phyloP scores from a whole-genome alignment of 2,797 vertebrate genomes.

The Molossus molossus region DNA sequence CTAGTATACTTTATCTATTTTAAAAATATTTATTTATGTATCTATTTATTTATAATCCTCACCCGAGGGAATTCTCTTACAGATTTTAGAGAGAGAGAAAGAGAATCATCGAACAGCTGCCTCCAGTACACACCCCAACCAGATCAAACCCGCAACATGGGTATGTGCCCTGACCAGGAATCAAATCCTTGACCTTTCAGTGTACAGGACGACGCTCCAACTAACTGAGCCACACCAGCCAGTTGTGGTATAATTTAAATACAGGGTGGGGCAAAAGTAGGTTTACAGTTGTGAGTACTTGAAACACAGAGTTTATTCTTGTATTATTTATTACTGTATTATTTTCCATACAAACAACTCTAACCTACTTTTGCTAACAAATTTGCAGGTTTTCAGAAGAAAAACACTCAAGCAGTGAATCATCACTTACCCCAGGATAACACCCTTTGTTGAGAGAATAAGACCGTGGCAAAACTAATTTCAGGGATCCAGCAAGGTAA shows the following conservation, averaged over 20 bases:
- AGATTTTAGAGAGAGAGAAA: no score
- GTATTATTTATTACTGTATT: neutral
- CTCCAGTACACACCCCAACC: no score
- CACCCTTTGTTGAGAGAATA: slow-evolving; percentile 32
- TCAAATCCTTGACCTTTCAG: neutral
- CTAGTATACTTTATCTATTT: neutral
- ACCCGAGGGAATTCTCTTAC: no score
- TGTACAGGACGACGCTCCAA: neutral
- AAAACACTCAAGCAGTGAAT: slow-evolving; percentile 52
- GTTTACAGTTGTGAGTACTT: neutral
- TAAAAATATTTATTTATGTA: no score
- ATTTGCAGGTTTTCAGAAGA: slow-evolving; percentile 66
- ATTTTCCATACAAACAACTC: neutral
- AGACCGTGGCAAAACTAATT: slow-evolving; percentile 53
- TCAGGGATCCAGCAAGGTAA: slow-evolving; percentile 42
- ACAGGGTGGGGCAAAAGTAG: neutral
- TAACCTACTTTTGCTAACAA: neutral
- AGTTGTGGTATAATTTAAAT: slow-evolving; percentile 18
- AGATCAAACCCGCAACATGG: neutral
- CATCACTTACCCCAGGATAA: slow-evolving; percentile 59
- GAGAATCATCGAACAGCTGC: no score
- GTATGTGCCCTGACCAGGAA: neutral
- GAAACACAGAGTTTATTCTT: neutral
- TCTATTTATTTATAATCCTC: no score
- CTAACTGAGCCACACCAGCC: neutral